Evolutionary conservation across 1,140 invertebrate genomes (phyloP), one percentile per base, ranked within the genome.

Genomic region (Radopholus similis): DNA sequence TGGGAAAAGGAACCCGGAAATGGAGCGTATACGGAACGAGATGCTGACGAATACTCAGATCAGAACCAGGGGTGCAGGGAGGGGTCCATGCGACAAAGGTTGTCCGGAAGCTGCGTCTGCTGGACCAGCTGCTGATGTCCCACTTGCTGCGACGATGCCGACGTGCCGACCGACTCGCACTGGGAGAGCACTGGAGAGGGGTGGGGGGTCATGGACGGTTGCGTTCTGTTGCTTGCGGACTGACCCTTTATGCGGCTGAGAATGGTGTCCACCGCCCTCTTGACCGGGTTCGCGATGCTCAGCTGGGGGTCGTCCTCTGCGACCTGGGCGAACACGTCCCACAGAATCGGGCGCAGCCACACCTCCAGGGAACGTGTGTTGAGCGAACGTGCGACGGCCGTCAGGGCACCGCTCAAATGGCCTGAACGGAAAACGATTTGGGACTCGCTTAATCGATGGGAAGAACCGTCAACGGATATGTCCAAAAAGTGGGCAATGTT

Each of bases 1-100:
- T n/a, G n/a, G n/a, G n/a, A n/a, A n/a, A n/a, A n/a, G n/a, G n/a
- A n/a, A n/a, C n/a, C n/a, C n/a, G n/a, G n/a, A n/a, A n/a, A n/a
- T n/a, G n/a, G n/a, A n/a, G n/a, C n/a, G n/a, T n/a, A n/a, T n/a
- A n/a, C n/a, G n/a, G n/a, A n/a, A n/a, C n/a, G n/a, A n/a, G n/a
- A n/a, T n/a, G n/a, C n/a, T n/a, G n/a, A n/a, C n/a, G n/a, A n/a
- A n/a, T n/a, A n/a, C n/a, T n/a, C n/a, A n/a, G n/a, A n/a, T 72
- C 44, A 70, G 44, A 70, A 70, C 68, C 68, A 70, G 3, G 69
- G 54, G 15, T 72, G 68, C 69, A 49, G 70, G 21, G 34, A 55
- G 0, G 68, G 68, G 40, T 70, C 69, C 68, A 70, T 70, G 26
- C 68, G 53, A 26, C 69, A 72, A 6, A 70, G 37, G 53, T 70